Evolutionary conservation across 2,888 invertebrate species (phyloP).

Genomic region (Antheraea assamensis): DNA sequence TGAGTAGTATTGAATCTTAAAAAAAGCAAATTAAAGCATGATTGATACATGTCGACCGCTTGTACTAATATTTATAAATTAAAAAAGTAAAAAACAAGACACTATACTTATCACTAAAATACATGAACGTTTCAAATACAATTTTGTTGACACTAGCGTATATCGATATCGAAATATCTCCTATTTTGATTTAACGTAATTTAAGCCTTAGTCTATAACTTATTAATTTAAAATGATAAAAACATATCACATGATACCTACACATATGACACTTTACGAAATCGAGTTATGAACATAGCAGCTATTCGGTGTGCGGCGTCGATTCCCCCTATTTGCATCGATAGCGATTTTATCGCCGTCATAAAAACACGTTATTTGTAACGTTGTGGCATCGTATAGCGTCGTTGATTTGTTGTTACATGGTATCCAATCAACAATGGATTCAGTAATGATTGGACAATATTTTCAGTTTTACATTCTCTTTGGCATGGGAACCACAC

Average conservation of each 20-base stretch:
- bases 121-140: no score
- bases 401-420: neutral
- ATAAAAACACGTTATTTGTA: constrained; percentile 11
- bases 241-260: neutral
- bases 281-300: neutral
- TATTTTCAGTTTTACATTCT: neutral
- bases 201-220: neutral
- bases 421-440: neutral
- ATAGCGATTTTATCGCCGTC: constrained; percentile 5
- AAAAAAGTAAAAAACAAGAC: no score
- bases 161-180: neutral
- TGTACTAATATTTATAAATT: no score
- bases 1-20: no score
- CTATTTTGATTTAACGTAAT: neutral
- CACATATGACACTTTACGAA: neutral
- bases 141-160: no score
- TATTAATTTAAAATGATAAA: neutral
- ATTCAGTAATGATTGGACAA: neutral
- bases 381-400: neutral
- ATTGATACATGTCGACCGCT: no score
- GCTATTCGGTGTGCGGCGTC: neutral
- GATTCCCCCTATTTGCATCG: constrained; percentile 1
- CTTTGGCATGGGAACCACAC: neutral
- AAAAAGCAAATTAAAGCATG: no score
- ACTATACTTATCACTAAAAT: neutral